Evolutionary conservation across 1,140 invertebrate species (phyloP), one percentile per base, ranked within the genome.

Genomic region (Gonatopus flavifemur): DNA sequence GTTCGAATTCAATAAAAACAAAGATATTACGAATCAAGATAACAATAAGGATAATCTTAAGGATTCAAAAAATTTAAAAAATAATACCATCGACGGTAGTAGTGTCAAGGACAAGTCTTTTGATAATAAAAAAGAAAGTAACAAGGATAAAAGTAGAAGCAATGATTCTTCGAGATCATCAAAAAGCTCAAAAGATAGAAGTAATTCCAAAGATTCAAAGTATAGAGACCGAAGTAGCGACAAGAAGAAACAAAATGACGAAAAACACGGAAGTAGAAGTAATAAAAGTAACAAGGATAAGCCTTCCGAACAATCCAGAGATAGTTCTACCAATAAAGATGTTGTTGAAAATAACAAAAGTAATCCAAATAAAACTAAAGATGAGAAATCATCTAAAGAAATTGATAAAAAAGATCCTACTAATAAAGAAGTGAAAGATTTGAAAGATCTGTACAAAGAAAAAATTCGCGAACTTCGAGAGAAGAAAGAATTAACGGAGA

Each of bases 361-460:
- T 56, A 64, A 47, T 20, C 15, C 5, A 35, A 59, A 19, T 38
- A 66, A 52, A 30, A 21, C 33, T 9, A 69, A 68, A 31, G 52
- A 58, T 20, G 64, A 70, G 10, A 70, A 53, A 12, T n/a, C n/a
- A n/a, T 43, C 21, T 20, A 70, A 53, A 55, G 66, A 67, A 41
- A 37, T 40, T 9, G 63, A 72, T 4, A 69, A 67, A 41, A 70
- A 62, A 37, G 59, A 60, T 24, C 53, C 57, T 24, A 52, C 45
- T 5, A 67, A 43, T 24, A 67, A 75, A 21, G 70, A 74, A 47
- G 52, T 36, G 0, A 77, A 74, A 49, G 74, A 78, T 55, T 47
- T 77, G 28, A 78, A 78, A 49, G 75, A 78, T 52, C 66, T 77
- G 4, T 79, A 79, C 31, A 79, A 79, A 45, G 76, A 79, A 45